phyloP scores from a whole-genome alignment of 2,888 invertebrate species.

The Dryococelus australis region DNA sequence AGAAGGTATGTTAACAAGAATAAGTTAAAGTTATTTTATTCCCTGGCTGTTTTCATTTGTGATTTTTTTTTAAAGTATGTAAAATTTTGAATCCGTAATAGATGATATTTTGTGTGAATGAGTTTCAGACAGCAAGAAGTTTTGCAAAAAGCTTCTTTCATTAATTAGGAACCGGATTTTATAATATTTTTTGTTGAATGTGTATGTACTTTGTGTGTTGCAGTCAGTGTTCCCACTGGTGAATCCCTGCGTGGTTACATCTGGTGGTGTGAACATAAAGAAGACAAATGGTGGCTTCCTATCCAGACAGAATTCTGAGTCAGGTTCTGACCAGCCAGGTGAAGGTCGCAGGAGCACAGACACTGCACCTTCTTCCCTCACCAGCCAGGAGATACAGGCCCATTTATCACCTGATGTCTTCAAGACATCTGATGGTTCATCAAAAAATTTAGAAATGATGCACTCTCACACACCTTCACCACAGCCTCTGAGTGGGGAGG shows the following conservation, averaged over 20 bases:
- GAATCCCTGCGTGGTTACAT: not conserved
- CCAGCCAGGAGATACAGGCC: slow-evolving; percentile 22
- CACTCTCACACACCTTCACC: not conserved
- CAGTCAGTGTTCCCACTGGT: not conserved
- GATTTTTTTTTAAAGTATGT: no score
- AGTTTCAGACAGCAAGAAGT: no score
- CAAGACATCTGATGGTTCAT: not conserved
- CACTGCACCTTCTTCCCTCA: slow-evolving; percentile 19
- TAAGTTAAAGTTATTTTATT: no score
- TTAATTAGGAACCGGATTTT: no score
- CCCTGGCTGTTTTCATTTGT: no score
- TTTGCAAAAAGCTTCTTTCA: no score
- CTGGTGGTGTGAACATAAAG: not conserved
- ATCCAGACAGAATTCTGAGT: not conserved
- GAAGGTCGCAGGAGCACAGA: not conserved
- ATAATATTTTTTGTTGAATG: no score
- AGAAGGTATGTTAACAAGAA: no score
- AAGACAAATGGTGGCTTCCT: not conserved
- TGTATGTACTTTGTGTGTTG: not conserved
- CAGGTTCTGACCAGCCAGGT: not conserved
- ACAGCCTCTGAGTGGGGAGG: not conserved
- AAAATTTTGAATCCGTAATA: no score
- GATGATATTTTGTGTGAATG: no score
- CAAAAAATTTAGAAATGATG: not conserved
- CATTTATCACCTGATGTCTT: not conserved